Base-by-base conservation (phyloP, 2,113 vertebrate species). In the Sarotherodon lohbergeri region DNA sequence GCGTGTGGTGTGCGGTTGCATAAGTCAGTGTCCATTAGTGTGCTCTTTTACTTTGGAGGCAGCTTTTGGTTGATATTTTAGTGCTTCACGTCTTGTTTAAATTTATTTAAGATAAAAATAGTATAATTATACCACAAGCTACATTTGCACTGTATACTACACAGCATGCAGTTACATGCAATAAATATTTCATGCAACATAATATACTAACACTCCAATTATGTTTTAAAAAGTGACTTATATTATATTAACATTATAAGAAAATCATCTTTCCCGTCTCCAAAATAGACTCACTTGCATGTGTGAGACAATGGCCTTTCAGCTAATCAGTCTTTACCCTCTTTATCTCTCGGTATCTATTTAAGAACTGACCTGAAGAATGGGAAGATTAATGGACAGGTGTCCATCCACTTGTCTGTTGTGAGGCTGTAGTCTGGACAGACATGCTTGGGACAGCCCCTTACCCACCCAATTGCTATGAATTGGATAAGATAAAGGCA, bases 251-350 rank as follows among this genome's bases (percentile, higher is more conserved):
- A 52, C 73, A 50, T 78, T 50, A 73, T 46, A 12, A 19, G 17
- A 78, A 78, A 78, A 78, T 32, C 11, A 2, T 50, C 0, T 9
- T 19, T 48, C 4, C 14, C 4, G 0, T 76, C 41, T 78, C 43
- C 27, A 52, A 19, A 19, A 63, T 61, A 57, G 4, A 32, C 11
- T 36, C 85, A 71, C 55, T 36, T 48, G 19, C 10, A 76, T 63
- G 29, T 78, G 13, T 71, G 48, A 89, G 50, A 92, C 78, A 89
- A 83, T 86, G 34, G 78, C 43, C 24, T 85, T 63, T 80, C n/a
- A 83, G 91, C 61, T 95, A 93, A 96, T 95, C 93, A 86, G 93
- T 93, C 76, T 94, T 95, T 91, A 93, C 80, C 92, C 94, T 93
- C 39, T 85, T 95, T 95, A 92, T 73, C 86, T 79, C 24, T 43